Evolutionary conservation across 2,888 invertebrate species (phyloP).

Genomic region (Folsomia candida): DNA sequence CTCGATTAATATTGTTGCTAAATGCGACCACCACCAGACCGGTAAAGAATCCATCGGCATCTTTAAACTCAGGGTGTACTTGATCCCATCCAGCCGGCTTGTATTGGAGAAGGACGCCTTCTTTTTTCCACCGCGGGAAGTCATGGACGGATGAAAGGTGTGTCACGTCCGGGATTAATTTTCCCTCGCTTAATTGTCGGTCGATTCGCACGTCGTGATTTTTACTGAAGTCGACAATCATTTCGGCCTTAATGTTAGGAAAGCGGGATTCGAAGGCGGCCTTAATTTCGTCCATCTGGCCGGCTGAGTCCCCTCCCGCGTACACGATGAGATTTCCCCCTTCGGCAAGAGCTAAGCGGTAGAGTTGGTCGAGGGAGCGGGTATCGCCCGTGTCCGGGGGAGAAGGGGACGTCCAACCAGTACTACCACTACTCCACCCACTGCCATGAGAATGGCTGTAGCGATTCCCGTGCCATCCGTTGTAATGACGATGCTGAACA

Average conservation of each 20-base stretch:
- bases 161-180: conserved; percentile 15
- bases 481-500: too few species aligned
- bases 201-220: conserved; percentile 20
- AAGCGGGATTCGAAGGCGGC: conserved; percentile 6
- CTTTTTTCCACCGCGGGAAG: conserved; percentile 14
- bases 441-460: too few species aligned
- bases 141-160: conserved; percentile 20
- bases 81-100: conserved; percentile 18
- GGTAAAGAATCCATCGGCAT: conserved; percentile 11
- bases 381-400: too few species aligned
- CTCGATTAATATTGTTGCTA: background rate
- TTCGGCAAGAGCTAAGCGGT: conserved; percentile 7
- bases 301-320: conserved; percentile 19
- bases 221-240: conserved; percentile 23
- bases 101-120: conserved; percentile 20
- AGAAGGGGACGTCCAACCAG: too few species aligned
- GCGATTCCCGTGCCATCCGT: too few species aligned
- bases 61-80: conserved; percentile 17
- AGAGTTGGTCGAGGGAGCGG: conserved; percentile 10
- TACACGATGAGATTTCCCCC: conserved; percentile 16
- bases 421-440: too few species aligned
- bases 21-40: conserved; percentile 10
- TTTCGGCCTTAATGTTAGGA: conserved; percentile 8
- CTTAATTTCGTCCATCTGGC: conserved; percentile 15
- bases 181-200: conserved; percentile 2